These are phyloP conservation scores for Zosterops pallidus DNA, from an alignment of 2,113 vertebrate species.

Conservation along the genomic window DNA sequence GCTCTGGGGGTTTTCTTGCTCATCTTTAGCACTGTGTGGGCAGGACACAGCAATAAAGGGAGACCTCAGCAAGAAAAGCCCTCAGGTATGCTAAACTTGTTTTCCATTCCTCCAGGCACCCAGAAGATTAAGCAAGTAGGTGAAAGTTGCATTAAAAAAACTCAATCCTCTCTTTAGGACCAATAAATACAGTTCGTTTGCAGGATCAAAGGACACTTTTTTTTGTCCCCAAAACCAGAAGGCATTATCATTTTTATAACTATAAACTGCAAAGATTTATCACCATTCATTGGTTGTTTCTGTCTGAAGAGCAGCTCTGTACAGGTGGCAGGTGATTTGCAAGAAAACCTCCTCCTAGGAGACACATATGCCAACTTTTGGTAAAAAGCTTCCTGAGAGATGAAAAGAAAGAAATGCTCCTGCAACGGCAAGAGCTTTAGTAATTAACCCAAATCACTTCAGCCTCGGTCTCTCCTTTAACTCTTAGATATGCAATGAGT, in stretches of 20 bases:
- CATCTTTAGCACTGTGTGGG: constrained; percentile 3
- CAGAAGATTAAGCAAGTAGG: not conserved
- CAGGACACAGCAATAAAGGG: not conserved
- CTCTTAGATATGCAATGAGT: not conserved
- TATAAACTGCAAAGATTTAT: not conserved
- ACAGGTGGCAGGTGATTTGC: not conserved
- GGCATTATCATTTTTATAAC: not conserved
- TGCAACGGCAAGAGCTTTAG: not conserved
- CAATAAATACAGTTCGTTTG: not conserved
- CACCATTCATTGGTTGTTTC: not conserved
- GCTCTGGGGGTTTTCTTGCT: constrained; percentile 48
- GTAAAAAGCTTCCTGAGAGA: not conserved
- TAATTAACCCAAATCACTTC: not conserved
- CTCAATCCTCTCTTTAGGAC: not conserved
- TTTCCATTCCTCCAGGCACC: constrained; percentile 6
- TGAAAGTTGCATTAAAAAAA: not conserved
- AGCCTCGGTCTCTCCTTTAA: not conserved
- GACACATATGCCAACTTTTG: not conserved
- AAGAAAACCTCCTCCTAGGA: not conserved
- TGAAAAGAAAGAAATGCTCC: constrained; percentile 4
- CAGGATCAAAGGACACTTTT: not conserved
- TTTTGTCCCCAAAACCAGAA: not conserved
- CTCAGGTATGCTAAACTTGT: constrained; percentile 18
- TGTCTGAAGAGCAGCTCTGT: not conserved
- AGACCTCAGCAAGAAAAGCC: not conserved